These are phyloP conservation scores for Hirtodrosophila histrioides DNA, from an alignment of 2,888 invertebrate species.

Conservation along the genomic window DNA sequence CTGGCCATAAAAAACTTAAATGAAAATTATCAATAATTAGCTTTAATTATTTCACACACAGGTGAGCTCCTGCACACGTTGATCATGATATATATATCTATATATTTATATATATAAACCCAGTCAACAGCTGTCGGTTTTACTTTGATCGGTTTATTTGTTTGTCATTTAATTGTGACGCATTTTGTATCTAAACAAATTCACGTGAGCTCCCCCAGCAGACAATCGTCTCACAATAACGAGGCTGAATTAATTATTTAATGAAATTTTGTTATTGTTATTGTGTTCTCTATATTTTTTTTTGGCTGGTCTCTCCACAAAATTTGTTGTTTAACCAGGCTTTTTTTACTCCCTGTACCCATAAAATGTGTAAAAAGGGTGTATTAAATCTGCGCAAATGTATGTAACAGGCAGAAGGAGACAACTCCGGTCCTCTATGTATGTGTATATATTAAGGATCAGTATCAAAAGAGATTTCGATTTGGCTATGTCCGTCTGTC, in stretches of 20 bases:
- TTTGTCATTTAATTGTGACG: conserved; percentile 57
- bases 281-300: neutral
- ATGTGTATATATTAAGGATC: no score
- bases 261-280: conserved; percentile 45
- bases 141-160: conserved; percentile 40
- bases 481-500: no score
- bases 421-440: no score
- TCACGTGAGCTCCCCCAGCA: conserved; percentile 64
- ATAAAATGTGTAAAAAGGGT: no score
- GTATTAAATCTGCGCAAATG: no score
- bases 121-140: conserved; percentile 30
- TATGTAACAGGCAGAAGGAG: no score
- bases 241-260: conserved; percentile 61
- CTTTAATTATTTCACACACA: conserved; percentile 58
- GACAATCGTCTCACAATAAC: conserved; percentile 48
- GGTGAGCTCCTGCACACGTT: conserved; percentile 1
- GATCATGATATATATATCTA: neutral
- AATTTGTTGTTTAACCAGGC: conserved; percentile 14
- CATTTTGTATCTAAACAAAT: conserved; percentile 73
- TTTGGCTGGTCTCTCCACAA: conserved; percentile 3
- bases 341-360: neutral
- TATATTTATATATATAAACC: neutral
- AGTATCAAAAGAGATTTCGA: no score
- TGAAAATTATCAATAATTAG: conserved; percentile 65
- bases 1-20: conserved; percentile 32